Conservation (phyloP, 2,113 vertebrate species). For the Sphyrna mokarran region DNA sequence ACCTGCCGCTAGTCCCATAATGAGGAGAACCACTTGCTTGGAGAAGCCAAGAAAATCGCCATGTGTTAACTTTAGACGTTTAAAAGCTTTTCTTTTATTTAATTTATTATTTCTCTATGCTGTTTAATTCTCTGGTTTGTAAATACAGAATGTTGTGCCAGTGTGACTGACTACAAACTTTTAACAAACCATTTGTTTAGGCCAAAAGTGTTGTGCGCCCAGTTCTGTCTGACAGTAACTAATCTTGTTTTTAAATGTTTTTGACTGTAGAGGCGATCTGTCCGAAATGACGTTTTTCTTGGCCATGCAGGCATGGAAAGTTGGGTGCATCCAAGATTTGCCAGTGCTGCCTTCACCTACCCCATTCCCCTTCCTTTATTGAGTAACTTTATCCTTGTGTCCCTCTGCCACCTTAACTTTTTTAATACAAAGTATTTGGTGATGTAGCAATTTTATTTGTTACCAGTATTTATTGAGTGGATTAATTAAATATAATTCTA, state of each 20-base stretch:
- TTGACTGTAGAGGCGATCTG: neutral
- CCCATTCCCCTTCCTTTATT: neutral
- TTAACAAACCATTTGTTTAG: too few relatives aligned
- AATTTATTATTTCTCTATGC: neutral
- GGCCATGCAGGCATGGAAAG: neutral
- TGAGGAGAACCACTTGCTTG: too few relatives aligned
- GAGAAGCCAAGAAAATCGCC: conserved; percentile 29
- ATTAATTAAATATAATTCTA: neutral
- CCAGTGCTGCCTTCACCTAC: neutral
- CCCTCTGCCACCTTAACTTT: neutral
- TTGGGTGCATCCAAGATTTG: neutral
- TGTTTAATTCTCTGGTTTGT: neutral
- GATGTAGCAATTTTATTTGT: neutral
- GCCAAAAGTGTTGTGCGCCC: neutral
- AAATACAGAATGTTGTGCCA: too few relatives aligned
- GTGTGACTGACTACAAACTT: neutral
- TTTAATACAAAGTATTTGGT: neutral
- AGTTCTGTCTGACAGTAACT: neutral
- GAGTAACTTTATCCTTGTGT: neutral
- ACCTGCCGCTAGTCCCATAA: conserved; percentile 71
- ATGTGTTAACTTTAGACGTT: neutral
- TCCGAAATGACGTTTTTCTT: conserved; percentile 9
- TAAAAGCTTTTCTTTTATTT: neutral
- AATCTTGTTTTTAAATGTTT: neutral
- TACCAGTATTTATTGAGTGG: conserved; percentile 14